Percentiles rank a stretch among this genome's conserved stretches.
phyloP scores from a whole-genome alignment of 2,888 invertebrate genomes.

The Chorisops tibialis region DNA sequence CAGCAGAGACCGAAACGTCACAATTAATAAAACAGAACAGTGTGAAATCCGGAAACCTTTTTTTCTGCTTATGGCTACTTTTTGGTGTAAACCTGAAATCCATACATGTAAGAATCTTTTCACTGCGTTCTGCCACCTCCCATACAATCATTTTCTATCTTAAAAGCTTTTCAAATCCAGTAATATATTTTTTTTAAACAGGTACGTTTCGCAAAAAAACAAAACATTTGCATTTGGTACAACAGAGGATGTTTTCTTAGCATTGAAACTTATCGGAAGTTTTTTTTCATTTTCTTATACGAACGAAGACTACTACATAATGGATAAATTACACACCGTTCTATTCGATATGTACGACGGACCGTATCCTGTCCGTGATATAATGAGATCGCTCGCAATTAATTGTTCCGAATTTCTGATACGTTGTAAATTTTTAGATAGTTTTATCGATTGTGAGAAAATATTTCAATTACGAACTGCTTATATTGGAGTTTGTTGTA shows the following conservation, averaged over 20 bases:
- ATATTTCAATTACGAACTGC: conserved; percentile 42
- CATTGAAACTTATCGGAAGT: conserved; percentile 40
- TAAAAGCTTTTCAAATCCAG: no score
- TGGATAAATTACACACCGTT: conserved; percentile 42
- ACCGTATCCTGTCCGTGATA: conserved; percentile 44
- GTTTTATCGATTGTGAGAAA: conserved; percentile 38
- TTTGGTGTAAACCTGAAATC: no score
- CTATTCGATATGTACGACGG: conserved; percentile 41
- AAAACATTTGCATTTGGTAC: conserved; percentile 18
- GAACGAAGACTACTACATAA: conserved; percentile 26
- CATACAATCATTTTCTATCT: no score
- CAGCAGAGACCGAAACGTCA: no score
- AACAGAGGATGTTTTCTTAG: conserved; percentile 39
- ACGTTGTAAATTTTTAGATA: conserved; percentile 41
- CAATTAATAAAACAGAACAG: no score
- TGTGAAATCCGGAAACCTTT: neutral
- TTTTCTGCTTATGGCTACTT: no score
- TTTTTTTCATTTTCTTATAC: conserved; percentile 42
- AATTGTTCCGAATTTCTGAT: conserved; percentile 43
- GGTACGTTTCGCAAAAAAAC: conserved; percentile 21
- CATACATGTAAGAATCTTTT: no score
- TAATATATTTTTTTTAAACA: neutral
- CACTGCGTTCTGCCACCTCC: no score
- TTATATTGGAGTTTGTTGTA: conserved; percentile 45
- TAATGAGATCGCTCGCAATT: conserved; percentile 41